Evolutionary conservation across 2,797 vertebrate species (phyloP).

Genomic region (Okamejei kenojei): DNA sequence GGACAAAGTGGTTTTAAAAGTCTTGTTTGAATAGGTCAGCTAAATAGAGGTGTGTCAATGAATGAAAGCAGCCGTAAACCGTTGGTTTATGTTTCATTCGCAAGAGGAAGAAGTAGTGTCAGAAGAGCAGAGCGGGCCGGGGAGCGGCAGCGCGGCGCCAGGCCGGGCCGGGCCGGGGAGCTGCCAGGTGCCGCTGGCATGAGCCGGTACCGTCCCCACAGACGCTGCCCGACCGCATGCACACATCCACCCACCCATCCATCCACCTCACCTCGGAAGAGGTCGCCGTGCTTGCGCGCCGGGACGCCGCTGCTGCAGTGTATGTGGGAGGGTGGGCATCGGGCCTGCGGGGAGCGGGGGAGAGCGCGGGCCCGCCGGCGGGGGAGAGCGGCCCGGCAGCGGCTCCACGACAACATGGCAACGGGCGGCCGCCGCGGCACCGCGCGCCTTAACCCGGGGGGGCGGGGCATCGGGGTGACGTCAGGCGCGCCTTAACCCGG

Average conservation of each 20-base stretch:
- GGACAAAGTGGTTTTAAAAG: too few species aligned
- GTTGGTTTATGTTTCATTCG: too few species aligned
- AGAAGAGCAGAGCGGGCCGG: neutral
- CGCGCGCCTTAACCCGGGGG: neutral
- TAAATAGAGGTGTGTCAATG: too few species aligned
- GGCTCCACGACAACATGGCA: neutral
- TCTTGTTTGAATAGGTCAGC: too few species aligned
- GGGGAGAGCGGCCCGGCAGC: neutral
- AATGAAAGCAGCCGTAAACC: too few species aligned
- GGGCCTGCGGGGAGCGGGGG: too few species aligned
- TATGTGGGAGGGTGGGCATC: constrained; percentile 42
- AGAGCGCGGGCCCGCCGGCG: too few species aligned
- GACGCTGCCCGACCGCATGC: neutral
- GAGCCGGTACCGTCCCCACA: neutral
- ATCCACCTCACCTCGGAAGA: constrained; percentile 54
- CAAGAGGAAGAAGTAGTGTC: too few species aligned
- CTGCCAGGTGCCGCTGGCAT: too few species aligned
- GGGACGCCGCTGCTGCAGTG: constrained; percentile 42
- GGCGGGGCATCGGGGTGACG: too few species aligned
- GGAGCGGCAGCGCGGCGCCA: neutral
- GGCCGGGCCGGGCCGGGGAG: neutral
- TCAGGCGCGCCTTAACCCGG: too few species aligned
- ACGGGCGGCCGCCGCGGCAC: neutral
- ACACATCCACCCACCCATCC: neutral
- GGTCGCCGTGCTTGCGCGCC: constrained; percentile 45